phyloP scores from a whole-genome alignment of 2,797 vertebrate species.

The Falco columbarius region DNA sequence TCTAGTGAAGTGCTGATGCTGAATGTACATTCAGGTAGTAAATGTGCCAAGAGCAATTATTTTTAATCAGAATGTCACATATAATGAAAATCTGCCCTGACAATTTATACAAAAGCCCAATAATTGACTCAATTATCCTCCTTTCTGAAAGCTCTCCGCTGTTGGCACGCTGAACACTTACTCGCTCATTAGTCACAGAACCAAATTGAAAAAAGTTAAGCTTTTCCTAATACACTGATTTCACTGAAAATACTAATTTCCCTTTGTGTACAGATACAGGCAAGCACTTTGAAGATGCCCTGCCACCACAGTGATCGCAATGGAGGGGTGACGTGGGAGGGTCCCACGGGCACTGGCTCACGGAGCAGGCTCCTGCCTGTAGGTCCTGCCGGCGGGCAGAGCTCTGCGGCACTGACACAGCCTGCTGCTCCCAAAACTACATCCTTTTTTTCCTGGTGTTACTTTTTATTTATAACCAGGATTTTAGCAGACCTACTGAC shows the following conservation, averaged over 20 bases:
- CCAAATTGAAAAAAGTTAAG: conserved; percentile 20
- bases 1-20: neutral
- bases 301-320: accelerated
- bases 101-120: conserved; percentile 54
- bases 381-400: neutral
- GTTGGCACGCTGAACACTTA: neutral
- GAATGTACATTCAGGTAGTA: neutral
- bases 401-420: neutral
- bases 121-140: conserved; percentile 63
- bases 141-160: conserved; percentile 37
- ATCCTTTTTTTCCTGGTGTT: neutral
- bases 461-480: neutral
- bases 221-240: neutral
- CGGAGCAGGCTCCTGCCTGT: neutral
- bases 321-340: neutral
- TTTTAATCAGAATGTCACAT: conserved; percentile 52
- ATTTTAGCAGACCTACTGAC: neutral
- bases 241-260: neutral
- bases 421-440: accelerated
- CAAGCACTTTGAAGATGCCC: neutral
- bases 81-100: conserved; percentile 61
- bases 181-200: neutral
- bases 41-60: conserved; percentile 54
- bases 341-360: accelerated
- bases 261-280: neutral